Percentiles rank a stretch among this genome's conserved stretches.
These are phyloP conservation scores for Euphydryas editha DNA, from an alignment of 2,888 invertebrate species.

Conservation along the genomic window DNA sequence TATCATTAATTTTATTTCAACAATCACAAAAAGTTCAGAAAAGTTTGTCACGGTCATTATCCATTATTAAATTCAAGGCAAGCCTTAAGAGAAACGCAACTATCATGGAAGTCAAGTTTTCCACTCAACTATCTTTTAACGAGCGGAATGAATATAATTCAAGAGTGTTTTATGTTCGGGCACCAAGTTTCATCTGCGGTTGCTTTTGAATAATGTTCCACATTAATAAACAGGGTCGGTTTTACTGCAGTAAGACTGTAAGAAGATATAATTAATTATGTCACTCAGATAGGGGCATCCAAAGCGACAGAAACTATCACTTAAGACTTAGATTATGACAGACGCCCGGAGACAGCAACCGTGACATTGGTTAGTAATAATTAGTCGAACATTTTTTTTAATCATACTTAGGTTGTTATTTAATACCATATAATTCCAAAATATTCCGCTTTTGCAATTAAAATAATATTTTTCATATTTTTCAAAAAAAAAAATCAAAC, in stretches of 20 bases:
- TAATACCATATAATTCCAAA: background rate
- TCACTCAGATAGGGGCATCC: slow-evolving; percentile 55
- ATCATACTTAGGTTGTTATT: background rate
- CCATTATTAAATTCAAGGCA: slow-evolving; percentile 37
- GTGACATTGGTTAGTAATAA: background rate
- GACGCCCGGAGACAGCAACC: background rate
- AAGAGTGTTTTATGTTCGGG: slow-evolving; percentile 65
- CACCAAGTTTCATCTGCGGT: slow-evolving; percentile 74
- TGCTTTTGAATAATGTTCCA: slow-evolving; percentile 72
- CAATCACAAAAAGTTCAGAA: slow-evolving; percentile 31
- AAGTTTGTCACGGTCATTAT: slow-evolving; percentile 39
- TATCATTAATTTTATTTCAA: slow-evolving; percentile 33
- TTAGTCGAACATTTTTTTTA: background rate
- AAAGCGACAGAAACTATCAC: slow-evolving; percentile 65
- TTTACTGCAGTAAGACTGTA: slow-evolving; percentile 62
- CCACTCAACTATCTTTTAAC: slow-evolving; percentile 63
- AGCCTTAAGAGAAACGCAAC: slow-evolving; percentile 48
- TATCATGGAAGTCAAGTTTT: slow-evolving; percentile 64
- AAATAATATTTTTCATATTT: background rate
- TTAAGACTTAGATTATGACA: slow-evolving; percentile 51
- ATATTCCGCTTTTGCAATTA: background rate
- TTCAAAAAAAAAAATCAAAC: background rate
- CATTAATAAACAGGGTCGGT: slow-evolving; percentile 79
- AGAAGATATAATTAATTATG: slow-evolving; percentile 74
- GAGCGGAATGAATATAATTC: slow-evolving; percentile 53